Evolutionary conservation across 1,140 invertebrate genomes (phyloP).

Genomic region (Zeugodacus cucurbitae): DNA sequence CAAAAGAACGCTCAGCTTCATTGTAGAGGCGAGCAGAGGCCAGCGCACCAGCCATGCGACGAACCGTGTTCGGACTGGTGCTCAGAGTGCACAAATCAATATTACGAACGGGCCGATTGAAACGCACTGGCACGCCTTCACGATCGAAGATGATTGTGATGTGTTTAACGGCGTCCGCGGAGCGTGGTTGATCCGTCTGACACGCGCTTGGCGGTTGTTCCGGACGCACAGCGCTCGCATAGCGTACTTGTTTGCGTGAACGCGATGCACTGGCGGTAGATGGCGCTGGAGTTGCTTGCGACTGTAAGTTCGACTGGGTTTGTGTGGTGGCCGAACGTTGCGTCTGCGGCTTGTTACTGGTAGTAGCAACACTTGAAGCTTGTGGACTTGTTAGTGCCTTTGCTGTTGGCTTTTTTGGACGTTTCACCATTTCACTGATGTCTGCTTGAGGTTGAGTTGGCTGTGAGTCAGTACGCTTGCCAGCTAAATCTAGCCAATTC

Average conservation of each 20-base stretch:
- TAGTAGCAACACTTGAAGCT: background rate
- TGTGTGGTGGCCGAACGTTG: background rate
- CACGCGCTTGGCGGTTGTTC: background rate
- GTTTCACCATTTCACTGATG: constrained; percentile 39
- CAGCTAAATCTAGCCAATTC: constrained; percentile 61
- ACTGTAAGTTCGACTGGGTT: background rate
- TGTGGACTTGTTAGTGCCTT: background rate
- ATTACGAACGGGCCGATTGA: constrained; percentile 59
- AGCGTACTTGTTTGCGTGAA: background rate
- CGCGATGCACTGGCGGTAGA: background rate
- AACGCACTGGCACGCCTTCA: constrained; percentile 60
- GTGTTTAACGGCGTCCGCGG: constrained; percentile 46
- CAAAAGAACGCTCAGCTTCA: constrained; percentile 41
- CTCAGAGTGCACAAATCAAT: constrained; percentile 59
- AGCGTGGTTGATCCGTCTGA: background rate
- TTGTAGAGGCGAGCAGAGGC: constrained; percentile 59
- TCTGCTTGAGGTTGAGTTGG: constrained; percentile 44
- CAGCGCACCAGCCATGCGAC: constrained; percentile 54
- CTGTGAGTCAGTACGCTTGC: constrained; percentile 50
- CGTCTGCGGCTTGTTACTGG: background rate
- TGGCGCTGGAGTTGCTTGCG: background rate
- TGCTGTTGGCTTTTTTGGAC: background rate
- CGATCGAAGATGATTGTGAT: constrained; percentile 64
- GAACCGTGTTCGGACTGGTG: constrained; percentile 52
- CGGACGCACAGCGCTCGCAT: background rate